Evolutionary conservation across 2,888 invertebrate species (phyloP).

Genomic region (Rhagium mordax): DNA sequence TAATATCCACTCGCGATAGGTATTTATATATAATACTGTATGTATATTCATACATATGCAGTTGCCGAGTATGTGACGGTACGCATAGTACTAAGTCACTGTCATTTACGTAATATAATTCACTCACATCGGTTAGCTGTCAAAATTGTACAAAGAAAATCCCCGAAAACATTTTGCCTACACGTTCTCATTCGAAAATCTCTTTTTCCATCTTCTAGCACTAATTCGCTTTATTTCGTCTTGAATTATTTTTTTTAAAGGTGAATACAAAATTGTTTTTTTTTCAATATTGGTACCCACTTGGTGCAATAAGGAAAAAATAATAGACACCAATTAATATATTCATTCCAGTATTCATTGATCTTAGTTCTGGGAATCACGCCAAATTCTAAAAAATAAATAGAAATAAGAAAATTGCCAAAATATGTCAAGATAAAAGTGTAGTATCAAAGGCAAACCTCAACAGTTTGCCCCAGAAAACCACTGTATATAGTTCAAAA

Average conservation of each 20-base stretch:
- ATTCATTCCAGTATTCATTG: no score
- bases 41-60: constrained; percentile 63
- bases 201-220: background rate
- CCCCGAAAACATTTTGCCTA: background rate
- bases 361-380: no score
- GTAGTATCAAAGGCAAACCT: no score
- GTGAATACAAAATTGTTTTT: background rate
- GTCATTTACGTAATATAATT: constrained; percentile 59
- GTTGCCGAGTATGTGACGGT: constrained; percentile 63
- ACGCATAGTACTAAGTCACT: constrained; percentile 59
- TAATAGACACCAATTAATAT: no score
- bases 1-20: constrained; percentile 66
- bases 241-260: background rate
- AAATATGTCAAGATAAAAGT: no score
- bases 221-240: background rate
- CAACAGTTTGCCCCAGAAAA: no score
- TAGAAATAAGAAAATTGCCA: no score
- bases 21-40: constrained; percentile 64
- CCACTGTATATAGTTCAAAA: no score
- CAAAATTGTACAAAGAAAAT: constrained; percentile 40
- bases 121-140: constrained; percentile 55
- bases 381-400: no score
- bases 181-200: background rate
- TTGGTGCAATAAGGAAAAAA: no score
- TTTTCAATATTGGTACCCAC: no score